A percentile compares a stretch with the other conserved stretches of the same genome.
These are phyloP conservation scores for Pyxicephalus adspersus DNA, from an alignment of 2,113 vertebrate species.

Conservation along the genomic window DNA sequence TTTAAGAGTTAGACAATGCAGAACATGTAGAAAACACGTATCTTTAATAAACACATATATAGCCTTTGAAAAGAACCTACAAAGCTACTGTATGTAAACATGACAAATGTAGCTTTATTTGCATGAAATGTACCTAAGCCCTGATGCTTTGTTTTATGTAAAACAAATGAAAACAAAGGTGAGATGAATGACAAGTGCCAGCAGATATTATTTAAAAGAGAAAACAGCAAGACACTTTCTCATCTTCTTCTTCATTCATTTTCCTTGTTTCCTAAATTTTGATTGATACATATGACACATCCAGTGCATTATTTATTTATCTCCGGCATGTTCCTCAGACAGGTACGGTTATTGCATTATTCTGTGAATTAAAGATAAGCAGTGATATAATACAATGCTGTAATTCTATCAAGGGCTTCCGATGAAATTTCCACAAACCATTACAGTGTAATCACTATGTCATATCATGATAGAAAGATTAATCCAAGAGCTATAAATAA, in stretches of 20 bases:
- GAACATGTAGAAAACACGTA: too few species aligned
- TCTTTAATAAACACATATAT: too few species aligned
- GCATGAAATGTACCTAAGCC: too few species aligned
- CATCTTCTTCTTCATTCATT: background rate
- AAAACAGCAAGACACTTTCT: background rate
- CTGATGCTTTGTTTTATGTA: background rate
- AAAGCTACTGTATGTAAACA: too few species aligned
- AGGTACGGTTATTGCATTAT: slow-evolving; percentile 38
- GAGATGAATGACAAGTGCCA: too few species aligned
- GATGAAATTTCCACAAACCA: slow-evolving; percentile 37
- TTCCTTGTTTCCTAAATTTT: slow-evolving; percentile 1
- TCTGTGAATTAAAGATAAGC: slow-evolving; percentile 31
- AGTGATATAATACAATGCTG: slow-evolving; percentile 23
- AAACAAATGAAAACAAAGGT: background rate
- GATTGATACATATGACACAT: slow-evolving; percentile 26
- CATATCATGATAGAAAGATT: slow-evolving; percentile 25
- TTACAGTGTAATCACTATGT: slow-evolving; percentile 39
- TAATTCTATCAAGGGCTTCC: slow-evolving; percentile 41
- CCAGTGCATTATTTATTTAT: slow-evolving; percentile 43
- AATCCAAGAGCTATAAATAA: slow-evolving; percentile 15
- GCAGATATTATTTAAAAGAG: background rate
- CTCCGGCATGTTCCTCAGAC: slow-evolving; percentile 1
- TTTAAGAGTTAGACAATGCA: too few species aligned
- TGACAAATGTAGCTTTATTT: too few species aligned
- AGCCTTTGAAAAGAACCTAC: too few species aligned